Conservation (phyloP, 2,113 vertebrate genomes). For the Pedionomus torquatus region DNA sequence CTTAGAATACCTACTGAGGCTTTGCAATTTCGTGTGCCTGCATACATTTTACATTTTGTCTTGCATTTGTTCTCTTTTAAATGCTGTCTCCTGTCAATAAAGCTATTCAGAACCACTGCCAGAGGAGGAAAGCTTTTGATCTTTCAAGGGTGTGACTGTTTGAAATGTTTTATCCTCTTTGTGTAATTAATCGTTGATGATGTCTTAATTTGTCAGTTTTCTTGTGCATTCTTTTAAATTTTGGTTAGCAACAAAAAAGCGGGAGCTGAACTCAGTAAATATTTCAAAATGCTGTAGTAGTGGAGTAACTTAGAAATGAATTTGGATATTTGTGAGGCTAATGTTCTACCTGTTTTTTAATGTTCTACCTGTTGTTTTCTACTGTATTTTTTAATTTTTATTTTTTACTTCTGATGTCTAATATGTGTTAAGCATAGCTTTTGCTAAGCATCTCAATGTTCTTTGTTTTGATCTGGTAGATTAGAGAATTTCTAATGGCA, state of each 20-base stretch:
- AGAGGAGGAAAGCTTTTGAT: constrained; percentile 8
- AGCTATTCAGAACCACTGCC: neutral
- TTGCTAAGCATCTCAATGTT: neutral
- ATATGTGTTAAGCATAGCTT: neutral
- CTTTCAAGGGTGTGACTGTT: constrained; percentile 7
- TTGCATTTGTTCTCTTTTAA: neutral
- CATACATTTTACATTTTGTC: neutral
- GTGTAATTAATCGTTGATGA: constrained; percentile 15
- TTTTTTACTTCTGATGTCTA: constrained; percentile 1
- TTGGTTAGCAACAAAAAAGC: constrained; percentile 1
- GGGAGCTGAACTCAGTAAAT: neutral
- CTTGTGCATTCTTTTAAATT: neutral
- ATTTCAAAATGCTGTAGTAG: neutral
- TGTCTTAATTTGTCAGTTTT: constrained; percentile 51
- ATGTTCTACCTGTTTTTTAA: neutral
- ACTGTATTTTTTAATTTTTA: neutral
- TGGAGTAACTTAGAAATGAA: neutral
- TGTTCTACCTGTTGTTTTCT: neutral
- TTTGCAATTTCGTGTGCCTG: neutral
- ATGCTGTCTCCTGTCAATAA: neutral
- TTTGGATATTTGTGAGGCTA: neutral
- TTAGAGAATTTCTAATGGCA: constrained; percentile 5
- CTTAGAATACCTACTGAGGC: neutral
- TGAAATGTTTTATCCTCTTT: constrained; percentile 25
- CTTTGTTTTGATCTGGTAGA: constrained; percentile 29